Evolutionary conservation across 2,113 vertebrate species (phyloP), one percentile per base, ranked within the genome.

Genomic region (Acrocephalus kingi): DNA sequence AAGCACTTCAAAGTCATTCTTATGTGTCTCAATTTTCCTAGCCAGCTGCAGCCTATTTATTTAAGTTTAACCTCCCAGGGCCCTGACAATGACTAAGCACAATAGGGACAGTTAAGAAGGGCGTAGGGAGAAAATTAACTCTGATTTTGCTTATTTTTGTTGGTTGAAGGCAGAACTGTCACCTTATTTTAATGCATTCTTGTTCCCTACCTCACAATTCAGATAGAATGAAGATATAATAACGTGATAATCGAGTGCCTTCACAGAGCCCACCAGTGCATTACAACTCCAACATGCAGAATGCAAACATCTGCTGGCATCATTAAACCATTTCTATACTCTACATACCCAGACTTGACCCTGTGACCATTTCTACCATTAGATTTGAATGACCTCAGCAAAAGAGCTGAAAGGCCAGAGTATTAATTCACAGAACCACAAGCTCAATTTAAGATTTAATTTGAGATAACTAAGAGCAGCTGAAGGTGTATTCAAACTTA

Each of bases 381-480:
- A 97, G 97, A 98, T 98, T 97, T 97, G 96, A 98, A 98, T 97
- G 98, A 98, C 98, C 98, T 98, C 98, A 97, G 97, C 97, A 96
- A 98, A 97, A 85, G 93, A 97, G 97, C 97, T 98, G 97, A 98
- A 98, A 98, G 98, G 97, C 97, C 89, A 84, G 84, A 94, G 97
- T 97, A 98, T 98, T 98, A 98, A 98, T 98, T 98, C 98, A 98
- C 96, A 94, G 97, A 98, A 97, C 97, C 98, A 97, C 98, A 97
- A 97, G 98, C 97, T 98, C 98, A 98, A 98, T 98, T 98, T 98
- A 98, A 98, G 98, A 98, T 98, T 98, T 98, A 98, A 98, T 98
- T 98, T 98, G 98, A 98, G 98, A 98, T 98, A 98, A 98, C 97
- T 93, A 98, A 97, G 97, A 98, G 98, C 97, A 97, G 97, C 96